A percentile compares a stretch with the other conserved stretches of the same genome.
Conservation (phyloP, 2,888 invertebrate species). For the Rapana venosa region DNA sequence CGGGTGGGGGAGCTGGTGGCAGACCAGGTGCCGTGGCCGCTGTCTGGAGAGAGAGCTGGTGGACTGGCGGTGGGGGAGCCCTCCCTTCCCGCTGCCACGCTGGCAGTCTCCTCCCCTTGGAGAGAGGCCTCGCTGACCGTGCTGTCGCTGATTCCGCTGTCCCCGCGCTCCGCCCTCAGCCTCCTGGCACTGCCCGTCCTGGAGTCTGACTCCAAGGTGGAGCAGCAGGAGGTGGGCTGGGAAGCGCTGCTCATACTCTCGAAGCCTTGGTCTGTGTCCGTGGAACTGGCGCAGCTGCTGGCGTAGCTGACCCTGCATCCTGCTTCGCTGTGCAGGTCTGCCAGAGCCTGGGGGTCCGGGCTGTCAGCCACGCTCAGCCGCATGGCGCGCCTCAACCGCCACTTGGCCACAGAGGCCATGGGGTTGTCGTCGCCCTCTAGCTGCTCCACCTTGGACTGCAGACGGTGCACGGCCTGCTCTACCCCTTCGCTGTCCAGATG, state of each 20-base stretch:
- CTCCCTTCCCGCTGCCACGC: slow-evolving; percentile 51
- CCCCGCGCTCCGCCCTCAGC: slow-evolving; percentile 52
- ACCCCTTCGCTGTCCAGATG: slow-evolving; percentile 49
- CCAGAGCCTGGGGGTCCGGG: slow-evolving; percentile 53
- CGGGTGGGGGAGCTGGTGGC: slow-evolving; percentile 42
- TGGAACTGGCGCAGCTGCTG: slow-evolving; percentile 70
- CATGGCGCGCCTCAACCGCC: slow-evolving; percentile 63
- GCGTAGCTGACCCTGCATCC: slow-evolving; percentile 69
- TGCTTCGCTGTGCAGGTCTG: slow-evolving; percentile 64
- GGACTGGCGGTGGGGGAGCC: slow-evolving; percentile 43
- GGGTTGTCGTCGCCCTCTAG: slow-evolving; percentile 64
- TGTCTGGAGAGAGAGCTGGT: slow-evolving; percentile 63
- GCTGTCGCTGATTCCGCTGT: background rate
- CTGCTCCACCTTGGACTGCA: slow-evolving; percentile 30
- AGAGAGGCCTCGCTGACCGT: slow-evolving; percentile 45
- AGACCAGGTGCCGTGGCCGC: slow-evolving; percentile 66
- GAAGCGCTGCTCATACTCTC: slow-evolving; percentile 73
- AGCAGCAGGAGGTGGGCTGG: slow-evolving; percentile 75
- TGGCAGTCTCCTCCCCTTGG: slow-evolving; percentile 65
- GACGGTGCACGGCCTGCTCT: slow-evolving; percentile 41
- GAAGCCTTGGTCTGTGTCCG: slow-evolving; percentile 75
- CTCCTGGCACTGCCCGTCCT: slow-evolving; percentile 53
- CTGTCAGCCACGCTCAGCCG: slow-evolving; percentile 69
- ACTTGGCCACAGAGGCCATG: slow-evolving; percentile 62
- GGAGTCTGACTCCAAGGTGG: slow-evolving; percentile 73